phyloP scores from a whole-genome alignment of 1,140 invertebrate genomes.

The Rhysida immarginata region DNA sequence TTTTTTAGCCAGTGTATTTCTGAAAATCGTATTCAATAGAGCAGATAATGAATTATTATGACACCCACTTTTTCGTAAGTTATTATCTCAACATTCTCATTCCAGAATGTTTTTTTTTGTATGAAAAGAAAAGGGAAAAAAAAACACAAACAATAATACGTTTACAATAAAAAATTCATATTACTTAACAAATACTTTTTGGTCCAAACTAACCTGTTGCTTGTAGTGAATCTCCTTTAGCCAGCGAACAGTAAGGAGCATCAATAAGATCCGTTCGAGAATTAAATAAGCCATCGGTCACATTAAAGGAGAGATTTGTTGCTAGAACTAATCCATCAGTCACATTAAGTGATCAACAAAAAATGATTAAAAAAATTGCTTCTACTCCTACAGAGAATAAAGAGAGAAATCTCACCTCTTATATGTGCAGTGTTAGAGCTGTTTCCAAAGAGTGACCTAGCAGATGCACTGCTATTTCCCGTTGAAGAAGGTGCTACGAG shows the following conservation, averaged over 20 bases:
- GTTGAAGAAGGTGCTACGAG: constrained; percentile 21
- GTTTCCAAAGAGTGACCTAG: constrained; percentile 26
- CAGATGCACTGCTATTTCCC: constrained; percentile 16
- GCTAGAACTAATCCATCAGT: constrained; percentile 26
- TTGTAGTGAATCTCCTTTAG: constrained; percentile 21
- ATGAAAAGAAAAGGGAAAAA: too few species aligned
- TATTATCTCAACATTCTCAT: too few species aligned
- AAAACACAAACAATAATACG: too few species aligned
- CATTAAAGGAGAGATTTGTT: constrained; percentile 25
- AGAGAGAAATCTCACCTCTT: constrained; percentile 19
- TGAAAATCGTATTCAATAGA: too few species aligned
- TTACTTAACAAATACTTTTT: not conserved
- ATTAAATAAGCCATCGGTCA: constrained; percentile 24
- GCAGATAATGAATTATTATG: too few species aligned
- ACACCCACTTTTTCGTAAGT: too few species aligned
- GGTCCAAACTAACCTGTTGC: constrained; percentile 20
- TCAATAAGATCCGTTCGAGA: constrained; percentile 25
- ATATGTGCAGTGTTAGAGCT: constrained; percentile 21
- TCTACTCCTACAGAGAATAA: not conserved
- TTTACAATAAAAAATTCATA: too few species aligned
- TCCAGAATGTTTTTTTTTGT: too few species aligned
- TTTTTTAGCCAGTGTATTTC: too few species aligned
- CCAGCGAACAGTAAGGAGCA: constrained; percentile 25
- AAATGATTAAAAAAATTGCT: constrained; percentile 3
- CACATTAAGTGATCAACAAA: too few species aligned